Percentiles rank a stretch among this genome's conserved stretches.
Evolutionary conservation across 1,140 invertebrate genomes (phyloP).

Genomic region (Helicorthomorpha holstii): DNA sequence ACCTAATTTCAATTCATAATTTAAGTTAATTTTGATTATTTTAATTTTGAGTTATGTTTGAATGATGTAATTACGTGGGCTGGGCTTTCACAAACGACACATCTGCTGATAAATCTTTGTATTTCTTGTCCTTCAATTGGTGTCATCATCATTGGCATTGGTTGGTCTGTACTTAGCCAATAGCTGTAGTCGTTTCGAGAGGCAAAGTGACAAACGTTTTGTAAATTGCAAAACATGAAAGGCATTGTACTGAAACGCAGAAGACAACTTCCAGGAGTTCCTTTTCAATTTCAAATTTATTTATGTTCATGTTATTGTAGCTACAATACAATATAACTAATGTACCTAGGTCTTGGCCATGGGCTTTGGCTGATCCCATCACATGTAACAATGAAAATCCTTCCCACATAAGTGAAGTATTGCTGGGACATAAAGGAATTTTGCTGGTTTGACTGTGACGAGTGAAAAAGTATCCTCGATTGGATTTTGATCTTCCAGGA

Average conservation of each 20-base stretch:
- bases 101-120: constrained; percentile 51
- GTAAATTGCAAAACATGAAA: constrained; percentile 78
- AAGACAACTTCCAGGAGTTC: constrained; percentile 62
- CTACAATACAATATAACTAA: no score
- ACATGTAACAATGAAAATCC: constrained; percentile 91
- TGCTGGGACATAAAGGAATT: constrained; percentile 68
- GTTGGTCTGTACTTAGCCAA: constrained; percentile 78
- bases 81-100: constrained; percentile 28
- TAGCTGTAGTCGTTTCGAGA: constrained; percentile 85
- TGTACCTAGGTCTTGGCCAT: constrained; percentile 89
- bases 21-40: no score
- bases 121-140: constrained; percentile 62
- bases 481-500: constrained; percentile 44
- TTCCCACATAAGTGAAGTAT: constrained; percentile 74
- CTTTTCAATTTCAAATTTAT: no score
- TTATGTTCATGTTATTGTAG: no score
- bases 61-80: constrained; percentile 19
- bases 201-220: constrained; percentile 76
- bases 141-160: constrained; percentile 77
- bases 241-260: constrained; percentile 83
- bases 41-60: no score
- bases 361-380: constrained; percentile 72
- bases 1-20: constrained; percentile 28
- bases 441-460: constrained; percentile 77
- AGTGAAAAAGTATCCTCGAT: constrained; percentile 68